Conservation (phyloP, 1,140 invertebrate genomes). For the Achatina immaculata region DNA sequence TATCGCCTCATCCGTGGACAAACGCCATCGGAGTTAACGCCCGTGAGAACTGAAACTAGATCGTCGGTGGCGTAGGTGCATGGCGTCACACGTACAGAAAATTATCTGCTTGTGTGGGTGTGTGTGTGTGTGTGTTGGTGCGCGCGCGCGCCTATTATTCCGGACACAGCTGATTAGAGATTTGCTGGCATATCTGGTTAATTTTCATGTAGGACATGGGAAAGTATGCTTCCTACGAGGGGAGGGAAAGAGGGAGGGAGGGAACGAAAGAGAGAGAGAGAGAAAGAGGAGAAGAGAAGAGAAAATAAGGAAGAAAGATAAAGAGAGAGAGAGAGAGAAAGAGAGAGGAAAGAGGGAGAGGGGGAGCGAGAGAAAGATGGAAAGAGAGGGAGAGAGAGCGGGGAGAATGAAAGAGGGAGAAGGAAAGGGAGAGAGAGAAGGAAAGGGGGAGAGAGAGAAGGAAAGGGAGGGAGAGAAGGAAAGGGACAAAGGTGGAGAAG, state of each 20-base stretch:
- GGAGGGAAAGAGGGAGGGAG: not conserved
- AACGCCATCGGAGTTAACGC: too few relatives aligned
- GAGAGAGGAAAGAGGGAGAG: not conserved
- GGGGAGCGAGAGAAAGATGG: not conserved
- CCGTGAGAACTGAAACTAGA: too few relatives aligned
- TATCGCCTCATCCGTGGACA: too few relatives aligned
- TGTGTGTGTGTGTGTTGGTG: too few relatives aligned
- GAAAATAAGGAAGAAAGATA: too few relatives aligned
- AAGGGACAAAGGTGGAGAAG: not conserved
- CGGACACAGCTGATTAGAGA: too few relatives aligned
- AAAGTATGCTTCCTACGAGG: not conserved
- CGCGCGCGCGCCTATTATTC: too few relatives aligned
- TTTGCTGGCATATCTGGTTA: not conserved
- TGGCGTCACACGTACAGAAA: too few relatives aligned
- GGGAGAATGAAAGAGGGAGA: not conserved
- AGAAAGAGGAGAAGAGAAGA: not conserved
- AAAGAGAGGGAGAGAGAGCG: not conserved
- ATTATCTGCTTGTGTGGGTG: too few relatives aligned
- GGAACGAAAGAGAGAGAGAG: not conserved
- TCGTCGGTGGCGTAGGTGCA: too few relatives aligned
- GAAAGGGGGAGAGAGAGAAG: not conserved
- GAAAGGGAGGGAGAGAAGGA: not conserved
- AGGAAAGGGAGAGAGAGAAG: slow-evolving; percentile 4
- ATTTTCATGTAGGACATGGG: not conserved
- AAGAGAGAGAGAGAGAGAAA: too few relatives aligned